Conservation (phyloP, 2,113 vertebrate species). For the Menura novaehollandiae region DNA sequence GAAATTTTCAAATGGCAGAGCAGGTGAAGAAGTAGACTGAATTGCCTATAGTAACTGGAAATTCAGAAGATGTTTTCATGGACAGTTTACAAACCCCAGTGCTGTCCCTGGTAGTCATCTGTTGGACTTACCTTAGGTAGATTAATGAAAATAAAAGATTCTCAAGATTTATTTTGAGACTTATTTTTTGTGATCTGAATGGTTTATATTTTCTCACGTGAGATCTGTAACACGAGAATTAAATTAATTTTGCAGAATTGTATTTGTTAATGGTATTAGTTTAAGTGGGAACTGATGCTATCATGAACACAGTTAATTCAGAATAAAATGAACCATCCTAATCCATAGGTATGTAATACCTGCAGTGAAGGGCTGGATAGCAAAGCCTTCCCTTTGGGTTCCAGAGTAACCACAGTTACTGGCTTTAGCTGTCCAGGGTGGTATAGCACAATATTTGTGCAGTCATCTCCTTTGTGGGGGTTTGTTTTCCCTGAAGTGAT, state of each 20-base stretch:
- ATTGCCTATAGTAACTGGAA: neutral
- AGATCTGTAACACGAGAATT: neutral
- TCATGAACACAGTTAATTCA: neutral
- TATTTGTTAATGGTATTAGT: neutral
- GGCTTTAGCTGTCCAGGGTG: neutral
- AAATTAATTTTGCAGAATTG: neutral
- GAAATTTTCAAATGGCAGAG: neutral
- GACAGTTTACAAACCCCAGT: neutral
- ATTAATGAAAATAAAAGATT: neutral
- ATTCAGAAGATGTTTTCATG: neutral
- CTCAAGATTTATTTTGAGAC: neutral
- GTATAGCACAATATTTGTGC: neutral
- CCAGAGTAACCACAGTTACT: neutral
- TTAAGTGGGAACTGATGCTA: neutral
- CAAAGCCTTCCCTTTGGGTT: neutral
- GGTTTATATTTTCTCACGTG: neutral
- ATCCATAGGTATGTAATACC: neutral
- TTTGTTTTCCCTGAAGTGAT: neutral
- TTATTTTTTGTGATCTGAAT: neutral
- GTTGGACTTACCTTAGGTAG: neutral
- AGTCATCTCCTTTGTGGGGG: neutral
- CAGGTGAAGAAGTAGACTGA: neutral
- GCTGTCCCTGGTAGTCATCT: neutral
- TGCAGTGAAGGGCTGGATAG: neutral
- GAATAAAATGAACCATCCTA: neutral